These are phyloP conservation scores for Passer domesticus DNA, from an alignment of 2,113 vertebrate species.

Conservation along the genomic window DNA sequence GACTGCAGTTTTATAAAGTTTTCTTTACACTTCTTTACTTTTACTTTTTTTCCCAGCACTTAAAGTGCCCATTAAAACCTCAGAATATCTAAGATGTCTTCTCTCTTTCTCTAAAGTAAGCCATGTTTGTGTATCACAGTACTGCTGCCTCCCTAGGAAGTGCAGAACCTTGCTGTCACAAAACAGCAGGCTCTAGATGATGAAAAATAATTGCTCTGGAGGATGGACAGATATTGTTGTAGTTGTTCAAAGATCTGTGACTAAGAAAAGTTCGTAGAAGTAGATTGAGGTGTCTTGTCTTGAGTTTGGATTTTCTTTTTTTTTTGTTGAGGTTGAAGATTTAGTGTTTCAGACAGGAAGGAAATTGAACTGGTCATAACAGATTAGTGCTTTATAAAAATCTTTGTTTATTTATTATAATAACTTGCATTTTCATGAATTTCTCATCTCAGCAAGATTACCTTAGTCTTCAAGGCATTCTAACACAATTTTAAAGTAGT, in stretches of 20 bases:
- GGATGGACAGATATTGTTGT: not conserved
- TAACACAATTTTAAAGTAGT: not conserved
- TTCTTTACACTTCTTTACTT: not conserved
- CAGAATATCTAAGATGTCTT: not conserved
- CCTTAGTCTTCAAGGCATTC: not conserved
- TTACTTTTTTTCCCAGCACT: not conserved
- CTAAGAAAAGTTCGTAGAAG: not conserved
- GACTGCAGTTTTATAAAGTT: not conserved
- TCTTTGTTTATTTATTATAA: not conserved
- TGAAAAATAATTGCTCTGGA: not conserved
- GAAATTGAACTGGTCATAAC: not conserved
- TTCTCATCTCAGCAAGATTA: not conserved
- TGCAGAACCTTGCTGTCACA: not conserved
- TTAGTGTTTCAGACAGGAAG: not conserved
- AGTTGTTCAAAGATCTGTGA: not conserved
- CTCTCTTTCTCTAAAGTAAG: not conserved
- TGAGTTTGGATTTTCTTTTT: not conserved
- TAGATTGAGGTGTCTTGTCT: not conserved
- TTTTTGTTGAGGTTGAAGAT: not conserved
- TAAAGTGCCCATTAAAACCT: not conserved
- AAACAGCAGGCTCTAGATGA: not conserved
- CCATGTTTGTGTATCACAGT: not conserved
- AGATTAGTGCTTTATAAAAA: not conserved
- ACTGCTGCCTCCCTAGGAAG: not conserved
- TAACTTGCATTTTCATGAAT: not conserved